A percentile compares a stretch with the other conserved stretches of the same genome.
Evolutionary conservation across 2,888 invertebrate species (phyloP).

Genomic region (Odontocolon sp.): DNA sequence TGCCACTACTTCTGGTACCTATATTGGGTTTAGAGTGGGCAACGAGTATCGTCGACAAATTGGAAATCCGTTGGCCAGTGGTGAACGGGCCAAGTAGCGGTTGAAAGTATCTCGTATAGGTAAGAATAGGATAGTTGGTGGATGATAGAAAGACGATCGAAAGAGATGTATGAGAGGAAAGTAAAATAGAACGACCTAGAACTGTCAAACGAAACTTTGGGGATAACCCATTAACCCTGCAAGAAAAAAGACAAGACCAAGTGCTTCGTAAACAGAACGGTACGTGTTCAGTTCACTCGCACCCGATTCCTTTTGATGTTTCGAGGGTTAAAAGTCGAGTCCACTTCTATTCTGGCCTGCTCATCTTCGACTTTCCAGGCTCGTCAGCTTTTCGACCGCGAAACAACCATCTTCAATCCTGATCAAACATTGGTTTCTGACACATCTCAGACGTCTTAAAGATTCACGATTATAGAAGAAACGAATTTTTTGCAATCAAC

Average conservation of each 20-base stretch:
- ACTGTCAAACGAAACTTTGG: not conserved
- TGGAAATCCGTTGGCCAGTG: constrained; percentile 43
- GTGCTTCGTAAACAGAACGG: constrained; percentile 50
- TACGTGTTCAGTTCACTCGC: constrained; percentile 12
- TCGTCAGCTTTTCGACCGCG: not conserved
- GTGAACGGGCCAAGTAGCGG: constrained; percentile 28
- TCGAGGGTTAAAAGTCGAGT: constrained; percentile 15
- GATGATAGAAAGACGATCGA: not conserved
- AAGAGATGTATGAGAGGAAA: not conserved
- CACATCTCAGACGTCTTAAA: too few relatives aligned
- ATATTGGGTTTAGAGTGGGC: constrained; percentile 49
- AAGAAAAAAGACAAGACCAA: constrained; percentile 20
- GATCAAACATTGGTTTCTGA: too few relatives aligned
- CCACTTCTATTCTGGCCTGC: not conserved
- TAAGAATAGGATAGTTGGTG: not conserved
- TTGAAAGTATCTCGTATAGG: too few relatives aligned
- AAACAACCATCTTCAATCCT: too few relatives aligned
- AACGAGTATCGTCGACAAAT: constrained; percentile 55
- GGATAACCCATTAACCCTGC: not conserved
- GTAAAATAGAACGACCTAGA: not conserved
- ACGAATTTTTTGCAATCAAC: too few relatives aligned
- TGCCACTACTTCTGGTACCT: constrained; percentile 10
- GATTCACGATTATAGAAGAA: too few relatives aligned
- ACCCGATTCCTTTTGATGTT: constrained; percentile 18
- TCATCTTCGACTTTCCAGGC: not conserved